Base-by-base conservation (phyloP, 2,113 vertebrate species). In the Vulpes ferrilata region DNA sequence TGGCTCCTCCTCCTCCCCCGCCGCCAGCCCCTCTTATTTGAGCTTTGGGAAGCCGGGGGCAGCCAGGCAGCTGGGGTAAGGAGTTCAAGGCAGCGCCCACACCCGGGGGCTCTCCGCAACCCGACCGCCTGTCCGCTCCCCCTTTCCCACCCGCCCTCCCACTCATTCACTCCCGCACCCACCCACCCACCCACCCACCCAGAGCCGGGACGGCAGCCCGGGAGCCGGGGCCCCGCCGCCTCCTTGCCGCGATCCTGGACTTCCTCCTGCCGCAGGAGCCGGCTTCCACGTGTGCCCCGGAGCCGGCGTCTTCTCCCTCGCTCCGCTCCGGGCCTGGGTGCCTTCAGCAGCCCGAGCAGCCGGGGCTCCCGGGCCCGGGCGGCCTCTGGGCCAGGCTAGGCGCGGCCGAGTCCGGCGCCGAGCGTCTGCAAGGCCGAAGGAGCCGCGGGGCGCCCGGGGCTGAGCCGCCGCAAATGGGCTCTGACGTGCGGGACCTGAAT, bases 401-500 rank as follows among this genome's bases (percentile, higher is more conserved):
- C 38, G 95, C 94, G 27, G 93, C 90, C 55, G 96, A 91, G 96
- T 48, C 98, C 96, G 96, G 98, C 98, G 93, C 86, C 90, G 51
- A 90, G 59, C 71, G 43, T 35, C 88, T 93, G 84, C 97, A 48
- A 13, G 84, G 86, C 89, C 96, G 48, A 64, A 55, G 96, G 69
- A 96, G 79, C 82, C 82, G 96, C 80, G 79, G 87, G 97, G 95
- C 65, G 64, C 95, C 91, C 59, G 98, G 92, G 91, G 95, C 90
- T 96, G 98, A 98, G 96, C 94, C 97, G 96, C 98, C 95, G 62
- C 98, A 98, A 88, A 99, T 99, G 99, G 99, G 99, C 97, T 99
- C 99, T 92, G 99, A 99, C 53, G 98, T 99, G 89, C 99, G 99
- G 96, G 99, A 99, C 93, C 99, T 99, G 97, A 99, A 99, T 98